phyloP scores from a whole-genome alignment of 2,888 invertebrate species.

The Sarcophaga variegata region DNA sequence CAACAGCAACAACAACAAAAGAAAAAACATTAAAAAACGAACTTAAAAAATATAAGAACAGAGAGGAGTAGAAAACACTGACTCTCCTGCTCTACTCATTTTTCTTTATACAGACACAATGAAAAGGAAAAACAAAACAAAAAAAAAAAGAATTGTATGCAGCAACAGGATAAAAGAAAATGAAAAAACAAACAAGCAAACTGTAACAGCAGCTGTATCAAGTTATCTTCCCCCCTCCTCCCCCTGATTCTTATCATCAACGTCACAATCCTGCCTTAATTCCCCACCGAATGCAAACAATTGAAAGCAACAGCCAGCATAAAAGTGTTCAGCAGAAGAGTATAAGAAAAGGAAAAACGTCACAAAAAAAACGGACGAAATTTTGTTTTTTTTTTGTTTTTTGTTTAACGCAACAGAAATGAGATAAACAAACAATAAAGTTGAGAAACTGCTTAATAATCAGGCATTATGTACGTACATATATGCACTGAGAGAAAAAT shows the following conservation, averaged over 20 bases:
- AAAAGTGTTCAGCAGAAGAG: slow-evolving; percentile 19
- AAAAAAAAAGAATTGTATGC: background rate
- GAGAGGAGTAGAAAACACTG: too few species aligned
- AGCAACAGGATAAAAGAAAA: slow-evolving; percentile 3
- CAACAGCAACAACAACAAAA: background rate
- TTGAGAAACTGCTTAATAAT: slow-evolving; percentile 24
- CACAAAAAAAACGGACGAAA: background rate
- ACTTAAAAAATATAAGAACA: too few species aligned
- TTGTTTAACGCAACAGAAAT: background rate
- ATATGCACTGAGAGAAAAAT: background rate
- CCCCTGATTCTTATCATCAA: too few species aligned
- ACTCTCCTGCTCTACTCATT: too few species aligned
- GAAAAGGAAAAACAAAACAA: background rate
- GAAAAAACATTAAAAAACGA: background rate
- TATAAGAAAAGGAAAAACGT: background rate
- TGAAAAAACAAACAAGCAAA: background rate
- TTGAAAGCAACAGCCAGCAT: slow-evolving; percentile 20
- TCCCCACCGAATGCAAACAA: slow-evolving; percentile 10
- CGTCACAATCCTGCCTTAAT: background rate
- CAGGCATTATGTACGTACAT: background rate
- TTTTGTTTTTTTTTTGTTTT: background rate
- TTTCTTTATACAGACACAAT: background rate
- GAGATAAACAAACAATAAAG: slow-evolving; percentile 25
- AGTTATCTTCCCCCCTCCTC: background rate
- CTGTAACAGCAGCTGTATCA: background rate